Percentiles rank a stretch among this genome's conserved stretches.
Conservation (phyloP, 2,113 vertebrate species). For the Phyllostomus discolor region DNA sequence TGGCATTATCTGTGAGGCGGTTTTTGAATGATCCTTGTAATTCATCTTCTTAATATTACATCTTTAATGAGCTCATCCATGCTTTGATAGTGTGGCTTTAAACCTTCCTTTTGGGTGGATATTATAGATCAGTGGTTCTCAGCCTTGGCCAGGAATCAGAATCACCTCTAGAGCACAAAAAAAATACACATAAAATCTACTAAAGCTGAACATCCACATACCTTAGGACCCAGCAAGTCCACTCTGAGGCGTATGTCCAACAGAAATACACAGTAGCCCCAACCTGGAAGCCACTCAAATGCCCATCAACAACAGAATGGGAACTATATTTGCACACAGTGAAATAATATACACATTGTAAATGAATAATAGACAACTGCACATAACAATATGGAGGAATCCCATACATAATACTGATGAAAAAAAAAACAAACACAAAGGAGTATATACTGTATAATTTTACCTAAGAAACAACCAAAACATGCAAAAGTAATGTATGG, state of each 20-base stretch:
- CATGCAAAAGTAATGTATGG: background rate
- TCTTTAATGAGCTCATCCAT: constrained; percentile 64
- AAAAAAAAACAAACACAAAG: constrained; percentile 5
- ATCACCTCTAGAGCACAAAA: constrained; percentile 46
- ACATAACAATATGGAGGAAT: background rate
- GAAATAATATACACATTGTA: background rate
- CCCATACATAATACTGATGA: background rate
- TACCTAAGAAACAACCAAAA: constrained; percentile 35
- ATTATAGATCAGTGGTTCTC: constrained; percentile 50
- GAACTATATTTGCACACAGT: background rate
- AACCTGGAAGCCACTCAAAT: constrained; percentile 17
- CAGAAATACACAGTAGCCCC: background rate
- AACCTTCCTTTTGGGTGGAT: constrained; percentile 55
- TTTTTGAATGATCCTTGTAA: constrained; percentile 50
- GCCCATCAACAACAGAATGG: background rate
- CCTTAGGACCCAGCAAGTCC: constrained; percentile 9
- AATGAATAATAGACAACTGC: background rate
- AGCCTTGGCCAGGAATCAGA: constrained; percentile 54
- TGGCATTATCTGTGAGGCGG: constrained; percentile 42
- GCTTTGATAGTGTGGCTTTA: constrained; percentile 59
- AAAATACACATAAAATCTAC: constrained; percentile 38
- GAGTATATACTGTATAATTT: background rate
- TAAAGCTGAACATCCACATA: constrained; percentile 24
- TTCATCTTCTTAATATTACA: constrained; percentile 59
- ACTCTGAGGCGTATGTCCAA: background rate